Evolutionary conservation across 2,888 invertebrate species (phyloP).

Genomic region (Rhorus exstirpatorius): DNA sequence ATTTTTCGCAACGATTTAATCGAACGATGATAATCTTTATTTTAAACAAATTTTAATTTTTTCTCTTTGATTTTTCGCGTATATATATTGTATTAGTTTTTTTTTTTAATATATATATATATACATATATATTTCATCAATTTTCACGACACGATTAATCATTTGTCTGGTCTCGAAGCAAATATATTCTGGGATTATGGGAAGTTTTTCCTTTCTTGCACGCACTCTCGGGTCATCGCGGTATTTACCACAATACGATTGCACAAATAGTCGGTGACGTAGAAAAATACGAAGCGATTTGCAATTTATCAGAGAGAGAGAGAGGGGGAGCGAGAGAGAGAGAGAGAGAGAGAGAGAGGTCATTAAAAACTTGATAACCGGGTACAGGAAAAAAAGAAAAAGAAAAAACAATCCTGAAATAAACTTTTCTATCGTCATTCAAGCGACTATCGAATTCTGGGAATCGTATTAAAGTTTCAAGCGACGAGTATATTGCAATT

Average conservation of each 20-base stretch:
- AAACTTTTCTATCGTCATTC: neutral
- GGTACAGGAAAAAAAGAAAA: neutral
- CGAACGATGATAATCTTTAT: neutral
- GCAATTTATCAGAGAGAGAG: slow-evolving; percentile 33
- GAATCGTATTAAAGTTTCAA: neutral
- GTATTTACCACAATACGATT: slow-evolving; percentile 42
- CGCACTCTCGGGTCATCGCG: neutral
- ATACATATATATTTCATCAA: no score
- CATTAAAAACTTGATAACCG: slow-evolving; percentile 53
- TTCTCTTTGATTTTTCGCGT: neutral
- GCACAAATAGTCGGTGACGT: slow-evolving; percentile 27
- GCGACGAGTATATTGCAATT: neutral
- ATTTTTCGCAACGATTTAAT: neutral
- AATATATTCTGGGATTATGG: slow-evolving; percentile 11
- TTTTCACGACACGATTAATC: neutral
- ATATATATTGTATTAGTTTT: neutral
- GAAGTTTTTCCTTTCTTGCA: slow-evolving; percentile 14
- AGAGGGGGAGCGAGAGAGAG: no score
- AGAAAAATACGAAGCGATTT: neutral
- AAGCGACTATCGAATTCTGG: neutral
- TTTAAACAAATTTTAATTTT: neutral
- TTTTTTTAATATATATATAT: no score
- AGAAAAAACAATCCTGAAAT: neutral
- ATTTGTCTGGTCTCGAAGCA: neutral
- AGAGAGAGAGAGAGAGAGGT: no score